Percentiles rank a stretch among this genome's conserved stretches.
Evolutionary conservation across 2,888 invertebrate species (phyloP).

Genomic region (Galerucella pusilla): DNA sequence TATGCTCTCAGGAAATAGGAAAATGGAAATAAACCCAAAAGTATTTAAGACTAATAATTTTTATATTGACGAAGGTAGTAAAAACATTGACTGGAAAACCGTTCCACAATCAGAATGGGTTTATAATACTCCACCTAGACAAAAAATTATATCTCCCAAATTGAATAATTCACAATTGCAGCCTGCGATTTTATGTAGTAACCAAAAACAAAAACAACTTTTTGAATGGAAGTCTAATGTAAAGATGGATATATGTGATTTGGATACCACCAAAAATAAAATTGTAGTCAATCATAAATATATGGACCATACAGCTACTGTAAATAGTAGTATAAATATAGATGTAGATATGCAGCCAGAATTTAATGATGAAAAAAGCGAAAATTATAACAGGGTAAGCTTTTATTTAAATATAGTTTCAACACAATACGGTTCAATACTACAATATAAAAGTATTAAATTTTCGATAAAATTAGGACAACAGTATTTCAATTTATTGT

Average conservation of each 20-base stretch:
- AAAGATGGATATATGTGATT: slow-evolving; percentile 30
- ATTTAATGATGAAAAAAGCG: neutral
- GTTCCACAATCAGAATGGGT: slow-evolving; percentile 47
- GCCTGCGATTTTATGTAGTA: slow-evolving; percentile 44
- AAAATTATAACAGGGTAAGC: neutral
- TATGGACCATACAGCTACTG: slow-evolving; percentile 32
- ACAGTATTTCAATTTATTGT: too few species aligned
- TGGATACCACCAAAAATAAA: slow-evolving; percentile 18
- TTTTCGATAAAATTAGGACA: too few species aligned
- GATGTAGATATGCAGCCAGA: slow-evolving; percentile 18
- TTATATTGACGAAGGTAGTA: slow-evolving; percentile 5
- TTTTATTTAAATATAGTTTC: neutral
- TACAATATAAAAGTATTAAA: too few species aligned
- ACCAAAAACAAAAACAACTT: slow-evolving; percentile 41
- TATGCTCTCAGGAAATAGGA: slow-evolving; percentile 42
- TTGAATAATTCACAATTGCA: slow-evolving; percentile 42
- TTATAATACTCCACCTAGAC: slow-evolving; percentile 48
- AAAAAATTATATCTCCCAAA: slow-evolving; percentile 39
- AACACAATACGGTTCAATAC: too few species aligned
- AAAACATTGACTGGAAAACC: slow-evolving; percentile 28
- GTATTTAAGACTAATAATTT: slow-evolving; percentile 8
- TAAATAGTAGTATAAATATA: slow-evolving; percentile 22
- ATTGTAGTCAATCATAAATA: slow-evolving; percentile 30
- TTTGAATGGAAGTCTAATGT: slow-evolving; percentile 44
- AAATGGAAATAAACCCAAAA: slow-evolving; percentile 8